Base-by-base conservation (phyloP, 2,888 invertebrate genomes). In the Acanthacorydalis orientalis region DNA sequence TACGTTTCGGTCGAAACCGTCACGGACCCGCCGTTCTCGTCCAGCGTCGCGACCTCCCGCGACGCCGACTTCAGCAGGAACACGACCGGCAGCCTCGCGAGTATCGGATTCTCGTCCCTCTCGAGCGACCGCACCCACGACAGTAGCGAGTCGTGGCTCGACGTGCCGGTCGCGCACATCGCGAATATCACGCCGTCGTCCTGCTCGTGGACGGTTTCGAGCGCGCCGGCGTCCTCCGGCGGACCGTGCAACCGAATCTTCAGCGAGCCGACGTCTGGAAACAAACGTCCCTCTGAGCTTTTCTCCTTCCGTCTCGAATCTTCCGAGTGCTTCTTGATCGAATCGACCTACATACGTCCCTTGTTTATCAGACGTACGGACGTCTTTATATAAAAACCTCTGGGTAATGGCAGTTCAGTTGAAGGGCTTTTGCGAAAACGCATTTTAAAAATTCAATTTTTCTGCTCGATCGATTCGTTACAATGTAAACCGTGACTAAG, bases 151-250 rank as follows among this genome's bases (percentile, higher is more conserved):
- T 93, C 92, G 65, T 88, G 80, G 49, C 84, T 83, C 12, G 88
- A 87, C 9, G 87, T 83, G 45, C 95, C 95, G 49, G 95, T 93
- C 31, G 90, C 89, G 68, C 91, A 91, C 45, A 91, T 72, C 8
- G 83, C 83, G 53, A 89, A 75, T 57, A 95, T 82, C 1, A 83
- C 84, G 4, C 91, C 92, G 65, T 96, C 93, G 48, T 86, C 82
- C 66, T 96, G 93, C 62, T 93, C 89, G 62, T 97, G 95, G 1
- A 91, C 78, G 31, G 82, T 78, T 9, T 78, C 78, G 50, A 70
- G 64, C 7, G 64, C 42, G 43, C 69, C 52, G 11, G 57, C 53
- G 49, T 61, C 71, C 68, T 45, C 70, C 55, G 53, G 67, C 59
- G 54, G 56, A 59, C 67, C 64, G 53, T 74, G 57, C 63, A 69